Evolutionary conservation across 2,113 vertebrate species (phyloP).

Genomic region (Zingel zingel): DNA sequence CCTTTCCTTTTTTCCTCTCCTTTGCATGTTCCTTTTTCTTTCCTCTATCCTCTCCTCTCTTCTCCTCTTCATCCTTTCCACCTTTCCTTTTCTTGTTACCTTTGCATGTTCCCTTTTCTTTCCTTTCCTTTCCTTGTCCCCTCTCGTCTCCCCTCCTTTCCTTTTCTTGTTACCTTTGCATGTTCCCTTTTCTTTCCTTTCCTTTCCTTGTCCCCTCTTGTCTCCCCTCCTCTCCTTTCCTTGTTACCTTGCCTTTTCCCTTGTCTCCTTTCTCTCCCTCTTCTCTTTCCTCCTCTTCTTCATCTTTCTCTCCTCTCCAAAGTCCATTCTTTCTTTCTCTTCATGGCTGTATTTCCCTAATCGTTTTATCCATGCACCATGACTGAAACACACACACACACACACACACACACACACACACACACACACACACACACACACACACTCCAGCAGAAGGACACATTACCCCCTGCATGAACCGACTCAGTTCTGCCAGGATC

Average conservation of each 20-base stretch:
- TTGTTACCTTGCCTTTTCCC: not conserved
- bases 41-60: too few relatives aligned
- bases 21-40: too few relatives aligned
- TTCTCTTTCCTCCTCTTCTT: not conserved
- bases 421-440: constrained; percentile 27
- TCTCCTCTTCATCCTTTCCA: too few relatives aligned
- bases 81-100: too few relatives aligned
- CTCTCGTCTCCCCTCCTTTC: too few relatives aligned
- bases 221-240: not conserved
- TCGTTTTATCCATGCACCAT: constrained; percentile 69
- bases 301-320: constrained; percentile 20
- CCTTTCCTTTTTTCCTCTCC: not conserved
- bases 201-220: too few relatives aligned
- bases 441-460: constrained; percentile 54
- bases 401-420: constrained; percentile 25
- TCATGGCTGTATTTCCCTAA: constrained; percentile 65
- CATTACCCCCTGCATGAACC: constrained; percentile 73
- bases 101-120: too few relatives aligned
- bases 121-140: not conserved
- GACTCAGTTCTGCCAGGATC: constrained; percentile 66
- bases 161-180: not conserved
- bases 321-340: constrained; percentile 50
- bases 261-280: not conserved
- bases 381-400: constrained; percentile 49
- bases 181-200: not conserved